phyloP scores from a whole-genome alignment of 2,113 vertebrate genomes.

The Elachura formosa region DNA sequence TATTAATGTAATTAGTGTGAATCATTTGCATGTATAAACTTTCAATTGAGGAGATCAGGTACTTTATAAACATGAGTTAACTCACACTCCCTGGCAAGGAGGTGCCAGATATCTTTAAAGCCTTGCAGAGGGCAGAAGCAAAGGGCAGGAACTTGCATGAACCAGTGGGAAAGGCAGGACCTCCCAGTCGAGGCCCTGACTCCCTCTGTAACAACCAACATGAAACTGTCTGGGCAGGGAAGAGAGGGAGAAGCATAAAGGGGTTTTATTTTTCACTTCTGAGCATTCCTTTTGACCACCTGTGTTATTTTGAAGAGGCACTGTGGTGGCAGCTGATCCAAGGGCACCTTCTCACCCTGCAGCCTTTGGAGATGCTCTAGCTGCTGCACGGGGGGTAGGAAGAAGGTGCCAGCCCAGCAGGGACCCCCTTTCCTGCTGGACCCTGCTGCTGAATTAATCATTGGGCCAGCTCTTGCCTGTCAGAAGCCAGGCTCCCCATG shows the following conservation, averaged over 20 bases:
- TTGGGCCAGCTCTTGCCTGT: background rate
- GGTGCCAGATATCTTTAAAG: background rate
- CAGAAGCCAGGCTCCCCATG: background rate
- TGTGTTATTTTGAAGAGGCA: background rate
- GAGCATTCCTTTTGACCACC: background rate
- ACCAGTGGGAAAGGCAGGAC: background rate
- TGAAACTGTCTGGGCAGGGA: background rate
- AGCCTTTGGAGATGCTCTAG: background rate
- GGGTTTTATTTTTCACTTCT: background rate
- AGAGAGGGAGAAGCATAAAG: background rate
- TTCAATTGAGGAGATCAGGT: background rate
- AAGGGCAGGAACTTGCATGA: background rate
- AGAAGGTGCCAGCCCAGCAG: background rate
- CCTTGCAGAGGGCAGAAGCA: background rate
- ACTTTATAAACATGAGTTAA: constrained; percentile 20
- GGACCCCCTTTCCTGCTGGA: background rate
- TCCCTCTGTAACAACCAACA: background rate
- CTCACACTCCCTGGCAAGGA: background rate
- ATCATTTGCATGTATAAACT: constrained; percentile 48
- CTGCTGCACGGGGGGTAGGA: background rate
- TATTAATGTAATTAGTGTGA: constrained; percentile 50
- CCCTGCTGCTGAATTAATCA: background rate
- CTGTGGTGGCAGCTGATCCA: background rate
- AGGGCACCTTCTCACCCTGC: background rate
- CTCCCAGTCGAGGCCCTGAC: background rate